Percentiles rank a stretch among this genome's conserved stretches.
phyloP scores from a whole-genome alignment of 2,888 invertebrate species.

The Lamproptera curius region DNA sequence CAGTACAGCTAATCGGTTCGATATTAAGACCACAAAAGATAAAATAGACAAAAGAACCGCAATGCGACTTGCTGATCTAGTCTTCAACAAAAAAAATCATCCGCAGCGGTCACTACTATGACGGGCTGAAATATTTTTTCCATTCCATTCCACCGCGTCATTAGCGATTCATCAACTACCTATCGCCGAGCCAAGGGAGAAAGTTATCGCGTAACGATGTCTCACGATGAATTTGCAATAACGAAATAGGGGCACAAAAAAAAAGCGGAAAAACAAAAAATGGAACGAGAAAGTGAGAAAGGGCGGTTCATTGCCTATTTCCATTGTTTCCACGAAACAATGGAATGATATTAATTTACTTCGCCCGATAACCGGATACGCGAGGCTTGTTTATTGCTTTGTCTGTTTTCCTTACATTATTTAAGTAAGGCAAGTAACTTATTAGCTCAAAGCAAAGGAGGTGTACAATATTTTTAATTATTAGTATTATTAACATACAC shows the following conservation, averaged over 20 bases:
- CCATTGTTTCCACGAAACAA: slow-evolving; percentile 26
- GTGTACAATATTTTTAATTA: no score
- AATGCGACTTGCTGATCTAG: no score
- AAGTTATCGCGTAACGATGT: not conserved
- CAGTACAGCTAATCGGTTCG: no score
- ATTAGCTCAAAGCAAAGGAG: no score
- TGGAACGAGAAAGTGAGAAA: slow-evolving; percentile 22
- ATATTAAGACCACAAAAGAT: no score
- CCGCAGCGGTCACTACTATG: slow-evolving; percentile 4
- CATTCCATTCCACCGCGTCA: not conserved
- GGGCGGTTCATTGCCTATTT: slow-evolving; percentile 27
- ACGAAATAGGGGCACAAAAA: not conserved
- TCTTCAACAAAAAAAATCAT: not conserved
- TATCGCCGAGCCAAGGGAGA: slow-evolving; percentile 4
- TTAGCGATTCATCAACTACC: slow-evolving; percentile 18
- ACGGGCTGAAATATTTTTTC: slow-evolving; percentile 9
- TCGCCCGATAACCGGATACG: slow-evolving; percentile 16
- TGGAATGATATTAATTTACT: slow-evolving; percentile 29
- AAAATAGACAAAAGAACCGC: no score
- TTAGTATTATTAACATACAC: no score
- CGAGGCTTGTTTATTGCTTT: slow-evolving; percentile 19
- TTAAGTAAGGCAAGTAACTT: no score
- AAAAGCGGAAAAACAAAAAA: slow-evolving; percentile 1
- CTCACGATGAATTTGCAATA: slow-evolving; percentile 16
- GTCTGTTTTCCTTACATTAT: no score